Conservation (phyloP, 1,140 invertebrate genomes). For the Matsumurasca onukii region DNA sequence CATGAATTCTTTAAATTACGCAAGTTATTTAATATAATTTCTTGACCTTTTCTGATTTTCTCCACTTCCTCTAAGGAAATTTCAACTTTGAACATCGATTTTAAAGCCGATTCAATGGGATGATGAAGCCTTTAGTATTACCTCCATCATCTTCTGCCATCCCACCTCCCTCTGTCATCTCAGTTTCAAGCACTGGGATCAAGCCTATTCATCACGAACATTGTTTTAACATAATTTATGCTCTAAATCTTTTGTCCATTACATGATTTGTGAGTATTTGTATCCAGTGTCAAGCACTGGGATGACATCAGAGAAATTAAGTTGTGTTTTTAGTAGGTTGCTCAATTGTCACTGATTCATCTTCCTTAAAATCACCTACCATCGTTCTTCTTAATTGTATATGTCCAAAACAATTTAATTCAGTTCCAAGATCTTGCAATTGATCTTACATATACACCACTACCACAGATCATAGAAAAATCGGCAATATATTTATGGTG, state of each 20-base stretch:
- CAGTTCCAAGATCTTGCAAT: conserved; percentile 5
- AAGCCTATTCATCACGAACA: conserved; percentile 5
- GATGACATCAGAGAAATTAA: neutral
- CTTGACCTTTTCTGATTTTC: conserved; percentile 5
- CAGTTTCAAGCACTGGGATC: too few species aligned
- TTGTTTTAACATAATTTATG: conserved; percentile 2
- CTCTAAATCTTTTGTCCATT: conserved; percentile 5
- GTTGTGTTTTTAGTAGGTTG: neutral
- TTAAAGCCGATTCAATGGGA: conserved; percentile 5
- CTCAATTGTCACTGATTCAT: conserved; percentile 5
- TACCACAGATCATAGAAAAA: conserved; percentile 6
- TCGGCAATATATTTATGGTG: conserved; percentile 2
- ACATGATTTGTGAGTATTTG: conserved; percentile 6
- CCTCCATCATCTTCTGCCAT: conserved; percentile 4
- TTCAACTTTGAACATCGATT: conserved; percentile 6
- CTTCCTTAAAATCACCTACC: conserved; percentile 5
- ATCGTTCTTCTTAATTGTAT: conserved; percentile 6
- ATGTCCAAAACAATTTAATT: conserved; percentile 6
- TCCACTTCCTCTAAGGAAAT: conserved; percentile 5
- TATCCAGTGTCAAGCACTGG: conserved; percentile 1
- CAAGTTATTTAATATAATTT: conserved; percentile 7
- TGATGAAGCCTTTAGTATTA: conserved; percentile 2
- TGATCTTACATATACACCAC: conserved; percentile 5
- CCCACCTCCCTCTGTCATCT: conserved; percentile 4
- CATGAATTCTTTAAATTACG: neutral